These are phyloP conservation scores for Scaptomyza polygonia DNA, from an alignment of 2,888 invertebrate genomes.

Conservation along the genomic window DNA sequence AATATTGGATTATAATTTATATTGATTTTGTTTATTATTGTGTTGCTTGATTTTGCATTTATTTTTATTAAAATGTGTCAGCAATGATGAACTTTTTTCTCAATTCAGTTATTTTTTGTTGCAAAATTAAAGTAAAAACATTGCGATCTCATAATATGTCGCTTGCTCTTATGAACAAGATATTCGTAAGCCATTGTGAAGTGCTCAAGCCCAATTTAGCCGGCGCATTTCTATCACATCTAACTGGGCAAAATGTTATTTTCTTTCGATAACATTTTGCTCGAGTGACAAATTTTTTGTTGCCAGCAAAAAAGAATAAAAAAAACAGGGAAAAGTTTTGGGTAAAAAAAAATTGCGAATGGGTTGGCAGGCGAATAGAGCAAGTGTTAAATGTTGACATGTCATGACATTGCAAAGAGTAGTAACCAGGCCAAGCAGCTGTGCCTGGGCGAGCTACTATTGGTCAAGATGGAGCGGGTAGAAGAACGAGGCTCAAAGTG, in stretches of 20 bases:
- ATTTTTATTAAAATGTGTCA: neutral
- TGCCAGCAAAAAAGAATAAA: conserved; percentile 23
- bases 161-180: conserved; percentile 30
- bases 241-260: conserved; percentile 55
- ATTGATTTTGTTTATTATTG: no score
- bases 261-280: conserved; percentile 74
- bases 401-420: conserved; percentile 76
- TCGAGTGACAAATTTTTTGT: conserved; percentile 74
- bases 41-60: neutral
- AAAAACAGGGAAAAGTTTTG: conserved; percentile 51
- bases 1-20: no score
- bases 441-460: conserved; percentile 39
- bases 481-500: conserved; percentile 32
- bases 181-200: conserved; percentile 60
- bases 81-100: neutral
- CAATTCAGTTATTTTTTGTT: neutral
- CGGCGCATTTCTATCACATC: conserved; percentile 23
- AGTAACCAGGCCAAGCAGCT: conserved; percentile 51
- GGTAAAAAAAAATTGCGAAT: conserved; percentile 12
- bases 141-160: neutral
- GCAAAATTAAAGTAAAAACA: neutral
- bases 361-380: conserved; percentile 61
- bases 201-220: conserved; percentile 51
- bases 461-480: conserved; percentile 54
- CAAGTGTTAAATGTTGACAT: conserved; percentile 80